These are phyloP conservation scores for Diadegma fenestrale DNA, from an alignment of 2,888 invertebrate species.

Conservation along the genomic window DNA sequence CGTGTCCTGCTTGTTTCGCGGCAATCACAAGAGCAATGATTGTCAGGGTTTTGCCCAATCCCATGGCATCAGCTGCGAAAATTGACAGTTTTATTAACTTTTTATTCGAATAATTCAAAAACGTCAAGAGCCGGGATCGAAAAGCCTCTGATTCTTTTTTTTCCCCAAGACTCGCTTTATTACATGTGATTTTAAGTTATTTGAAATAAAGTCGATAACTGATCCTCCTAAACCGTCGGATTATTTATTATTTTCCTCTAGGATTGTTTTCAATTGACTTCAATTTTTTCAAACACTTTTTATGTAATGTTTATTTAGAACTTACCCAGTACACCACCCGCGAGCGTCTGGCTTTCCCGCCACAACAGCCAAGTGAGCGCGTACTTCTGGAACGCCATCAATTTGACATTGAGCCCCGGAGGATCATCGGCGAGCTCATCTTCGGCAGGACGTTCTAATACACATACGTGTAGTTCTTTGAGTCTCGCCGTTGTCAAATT, in stretches of 20 bases:
- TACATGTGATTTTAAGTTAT: too few relatives aligned
- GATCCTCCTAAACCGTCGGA: too few relatives aligned
- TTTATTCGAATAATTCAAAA: not conserved
- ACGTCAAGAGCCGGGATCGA: too few relatives aligned
- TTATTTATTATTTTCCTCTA: too few relatives aligned
- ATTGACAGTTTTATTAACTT: not conserved
- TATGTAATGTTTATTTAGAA: conserved; percentile 6
- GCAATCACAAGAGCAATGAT: conserved; percentile 91
- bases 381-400: conserved; percentile 94
- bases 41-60: conserved; percentile 93
- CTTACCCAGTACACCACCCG: conserved; percentile 94
- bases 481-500: conserved; percentile 90
- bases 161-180: too few relatives aligned
- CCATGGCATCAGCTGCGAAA: conserved; percentile 91
- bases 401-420: conserved; percentile 87
- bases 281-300: too few relatives aligned
- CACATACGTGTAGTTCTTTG: conserved; percentile 89
- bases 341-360: conserved; percentile 94
- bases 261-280: not conserved
- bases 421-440: conserved; percentile 87
- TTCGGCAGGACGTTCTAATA: conserved; percentile 89
- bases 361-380: conserved; percentile 95
- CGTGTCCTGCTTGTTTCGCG: conserved; percentile 52
- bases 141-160: too few relatives aligned
- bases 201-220: too few relatives aligned